Base-by-base conservation (phyloP, 1,140 invertebrate species). In the Drosophila watanabei region DNA sequence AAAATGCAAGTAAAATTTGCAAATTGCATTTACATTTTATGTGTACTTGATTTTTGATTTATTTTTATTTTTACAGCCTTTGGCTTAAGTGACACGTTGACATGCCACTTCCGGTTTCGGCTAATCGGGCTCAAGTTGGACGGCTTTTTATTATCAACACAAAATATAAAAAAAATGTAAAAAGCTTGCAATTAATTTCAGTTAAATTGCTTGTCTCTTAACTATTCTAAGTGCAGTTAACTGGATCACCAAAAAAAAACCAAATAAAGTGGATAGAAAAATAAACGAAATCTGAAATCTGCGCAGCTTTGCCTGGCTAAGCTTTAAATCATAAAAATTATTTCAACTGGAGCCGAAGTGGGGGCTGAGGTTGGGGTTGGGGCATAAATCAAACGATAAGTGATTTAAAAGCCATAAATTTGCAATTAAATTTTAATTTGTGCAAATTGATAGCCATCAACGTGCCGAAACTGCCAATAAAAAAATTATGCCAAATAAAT, bases 361-460 rank as follows among this genome's bases (percentile, higher is more conserved):
- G 11, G 73, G n/a, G 39, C 43, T 37, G 33, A 18, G 8, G 51
- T 4, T 62, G 72, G 18, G 46, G 80, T 65, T 59, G 62, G 73
- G 58, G 61, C 81, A 91, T 88, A 91, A 91, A 82, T 91, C 88
- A 91, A 75, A 51, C 72, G 80, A 79, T 88, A 91, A 82, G 79
- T 83, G 91, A 91, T 88, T 91, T 91, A 91, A 91, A 91, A 81
- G 88, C 88, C 73, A 91, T 91, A 91, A 91, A 91, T 91, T 91
- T 85, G 78, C 88, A 91, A 91, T 91, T 91, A 91, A 91, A 85
- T 91, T 91, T 91, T 88, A 91, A 88, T 91, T 91, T 90, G 85
- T 79, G 82, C 82, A 90, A 90, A 86, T 89, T 86, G 86, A 89
- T 85, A 71, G 88, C 54, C 79, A 85, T 85, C 82, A 86, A 85